These are phyloP conservation scores for Actenoides hombroni DNA, from an alignment of 2,113 vertebrate genomes.

Conservation along the genomic window DNA sequence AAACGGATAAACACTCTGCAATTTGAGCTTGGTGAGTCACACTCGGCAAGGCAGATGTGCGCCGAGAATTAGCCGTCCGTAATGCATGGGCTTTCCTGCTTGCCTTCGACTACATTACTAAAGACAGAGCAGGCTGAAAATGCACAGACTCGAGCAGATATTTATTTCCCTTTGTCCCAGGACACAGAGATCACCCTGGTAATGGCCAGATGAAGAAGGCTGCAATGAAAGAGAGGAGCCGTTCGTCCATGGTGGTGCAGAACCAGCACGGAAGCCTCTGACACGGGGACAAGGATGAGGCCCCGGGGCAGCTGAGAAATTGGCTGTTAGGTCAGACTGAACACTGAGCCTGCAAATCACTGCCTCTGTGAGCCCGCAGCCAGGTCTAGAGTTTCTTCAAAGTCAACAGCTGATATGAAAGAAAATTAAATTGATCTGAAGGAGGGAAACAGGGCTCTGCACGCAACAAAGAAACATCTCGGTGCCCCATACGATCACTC, in stretches of 20 bases:
- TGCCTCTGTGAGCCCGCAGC: not conserved
- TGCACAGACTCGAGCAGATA: not conserved
- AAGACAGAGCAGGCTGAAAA: not conserved
- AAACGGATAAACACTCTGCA: constrained; percentile 30
- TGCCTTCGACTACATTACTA: not conserved
- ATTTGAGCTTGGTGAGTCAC: constrained; percentile 53
- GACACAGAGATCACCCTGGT: not conserved
- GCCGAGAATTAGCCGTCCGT: not conserved
- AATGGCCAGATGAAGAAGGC: not conserved
- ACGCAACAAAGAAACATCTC: not conserved
- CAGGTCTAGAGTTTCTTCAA: not conserved
- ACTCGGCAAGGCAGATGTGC: constrained; percentile 24
- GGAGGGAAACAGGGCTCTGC: not conserved
- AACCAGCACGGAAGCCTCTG: not conserved
- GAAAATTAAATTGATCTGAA: not conserved
- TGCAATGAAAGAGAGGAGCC: not conserved
- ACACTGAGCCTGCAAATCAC: not conserved
- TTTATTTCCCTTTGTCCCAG: not conserved
- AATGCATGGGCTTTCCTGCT: not conserved
- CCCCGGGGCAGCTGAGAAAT: not conserved
- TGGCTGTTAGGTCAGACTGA: not conserved
- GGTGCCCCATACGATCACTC: not conserved
- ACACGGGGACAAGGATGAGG: not conserved
- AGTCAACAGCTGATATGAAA: not conserved
- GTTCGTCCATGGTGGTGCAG: not conserved